Evolutionary conservation across 2,888 invertebrate genomes (phyloP).

Genomic region (Netelia virgata): DNA sequence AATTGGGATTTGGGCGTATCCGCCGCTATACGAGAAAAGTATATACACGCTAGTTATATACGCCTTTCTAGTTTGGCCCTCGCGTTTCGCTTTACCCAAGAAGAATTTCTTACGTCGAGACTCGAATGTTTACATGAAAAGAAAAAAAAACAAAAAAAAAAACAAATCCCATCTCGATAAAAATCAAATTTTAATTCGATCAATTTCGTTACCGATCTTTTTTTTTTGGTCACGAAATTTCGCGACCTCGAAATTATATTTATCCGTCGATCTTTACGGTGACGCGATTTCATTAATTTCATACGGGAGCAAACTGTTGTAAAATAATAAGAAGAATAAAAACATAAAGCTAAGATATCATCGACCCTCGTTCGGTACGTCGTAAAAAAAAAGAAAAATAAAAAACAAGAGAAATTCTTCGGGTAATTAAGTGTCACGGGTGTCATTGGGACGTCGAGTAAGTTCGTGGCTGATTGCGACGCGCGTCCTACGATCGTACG

Average conservation of each 20-base stretch:
- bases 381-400: slow-evolving; percentile 4
- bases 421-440: slow-evolving; percentile 67
- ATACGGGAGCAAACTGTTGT: slow-evolving; percentile 25
- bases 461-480: slow-evolving; percentile 42
- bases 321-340: slow-evolving; percentile 4
- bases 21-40: slow-evolving; percentile 22
- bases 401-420: slow-evolving; percentile 54
- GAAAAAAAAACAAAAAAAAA: neutral
- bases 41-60: slow-evolving; percentile 2
- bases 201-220: neutral
- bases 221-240: neutral
- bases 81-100: neutral
- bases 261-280: neutral
- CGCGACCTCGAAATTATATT: neutral
- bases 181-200: neutral
- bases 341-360: slow-evolving; percentile 44
- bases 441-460: slow-evolving; percentile 60
- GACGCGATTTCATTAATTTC: slow-evolving; percentile 42
- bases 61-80: neutral
- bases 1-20: slow-evolving; percentile 45
- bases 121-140: neutral
- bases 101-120: neutral
- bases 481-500: slow-evolving; percentile 34
- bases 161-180: neutral
- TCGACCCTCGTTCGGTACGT: slow-evolving; percentile 23